Evolutionary conservation across 1,140 invertebrate species (phyloP), one percentile per base, ranked within the genome.

Genomic region (Drosophila pectinifera): DNA sequence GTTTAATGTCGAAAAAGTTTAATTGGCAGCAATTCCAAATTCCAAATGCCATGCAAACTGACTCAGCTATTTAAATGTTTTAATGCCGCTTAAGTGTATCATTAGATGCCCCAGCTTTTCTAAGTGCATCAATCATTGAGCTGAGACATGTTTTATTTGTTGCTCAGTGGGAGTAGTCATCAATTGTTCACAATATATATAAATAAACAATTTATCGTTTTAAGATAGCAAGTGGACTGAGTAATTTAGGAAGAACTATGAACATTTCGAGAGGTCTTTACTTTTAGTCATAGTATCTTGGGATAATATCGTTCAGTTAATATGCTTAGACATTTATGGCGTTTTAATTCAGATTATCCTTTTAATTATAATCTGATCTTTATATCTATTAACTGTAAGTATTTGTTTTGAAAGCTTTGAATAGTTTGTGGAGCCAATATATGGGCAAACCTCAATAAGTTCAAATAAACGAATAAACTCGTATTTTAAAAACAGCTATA

Each of bases 1-100:
- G 61, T 61, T 61, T 43, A n/a, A 34, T 64, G 55, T 64, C 56
- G 26, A 64, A 64, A 61, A 31, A 64, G 55, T 64, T 64, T 61
- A 64, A 64, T 64, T 64, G 61, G 28, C n/a, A 64, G 26, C 38
- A 42, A 61, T 64, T 64, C 22, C 11, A 11, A 58, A 58, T 58
- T 63, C 61, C 53, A 41, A 49, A 20, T 18, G 31, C 48, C 48
- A 34, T 51, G 48, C 48, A 11, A 51, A 64, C 39, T 64, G 55
- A 64, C 20, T 64, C 55, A 61, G 56, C 26, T 31, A 41, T 58
- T 41, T 41, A 31, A 63, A 59, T 63, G 53, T 22, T 39, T 39
- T 38, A 28, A 62, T 62, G 16, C 16, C 3, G 36, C 16, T 10
- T 10, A 59, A 42, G 28, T 24, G 3, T 24, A 59, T 63, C 54